phyloP scores from a whole-genome alignment of 2,797 vertebrate genomes.

The Sebastes elongatus region DNA sequence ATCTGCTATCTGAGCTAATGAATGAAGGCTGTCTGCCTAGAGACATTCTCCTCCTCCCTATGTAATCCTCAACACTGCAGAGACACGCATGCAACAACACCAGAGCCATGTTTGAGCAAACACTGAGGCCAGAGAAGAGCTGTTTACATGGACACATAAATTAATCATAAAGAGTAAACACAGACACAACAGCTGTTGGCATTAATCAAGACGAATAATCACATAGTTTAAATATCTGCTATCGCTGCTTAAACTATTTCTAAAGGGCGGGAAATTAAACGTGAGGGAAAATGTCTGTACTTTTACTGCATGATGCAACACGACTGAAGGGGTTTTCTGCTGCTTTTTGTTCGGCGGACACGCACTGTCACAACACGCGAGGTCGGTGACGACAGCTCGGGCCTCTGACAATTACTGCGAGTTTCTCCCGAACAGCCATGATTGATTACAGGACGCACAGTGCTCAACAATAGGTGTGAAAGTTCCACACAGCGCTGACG shows the following conservation, averaged over 20 bases:
- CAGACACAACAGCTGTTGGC: slow-evolving; percentile 28
- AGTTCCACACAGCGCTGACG: slow-evolving; percentile 28
- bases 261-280: slow-evolving; percentile 38
- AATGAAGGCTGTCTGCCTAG: slow-evolving; percentile 32
- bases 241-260: not conserved
- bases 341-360: slow-evolving; percentile 70
- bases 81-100: slow-evolving; percentile 41
- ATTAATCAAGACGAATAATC: slow-evolving; percentile 32
- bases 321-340: slow-evolving; percentile 49
- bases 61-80: slow-evolving; percentile 32
- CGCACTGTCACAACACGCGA: slow-evolving; percentile 72
- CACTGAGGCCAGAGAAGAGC: slow-evolving; percentile 24
- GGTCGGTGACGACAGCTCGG: slow-evolving; percentile 66
- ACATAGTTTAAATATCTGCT: slow-evolving; percentile 3
- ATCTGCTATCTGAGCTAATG: slow-evolving; percentile 40
- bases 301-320: slow-evolving; percentile 70
- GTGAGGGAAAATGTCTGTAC: slow-evolving; percentile 34
- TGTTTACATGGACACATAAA: slow-evolving; percentile 47
- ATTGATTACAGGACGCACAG: slow-evolving; percentile 72
- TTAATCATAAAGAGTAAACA: slow-evolving; percentile 51
- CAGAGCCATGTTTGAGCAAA: slow-evolving; percentile 46
- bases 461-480: slow-evolving; percentile 64
- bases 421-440: slow-evolving; percentile 55
- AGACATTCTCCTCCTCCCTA: slow-evolving; percentile 38
- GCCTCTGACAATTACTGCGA: slow-evolving; percentile 55